Conservation (phyloP, 2,888 invertebrate species). For the Eupithecia tripunctaria region DNA sequence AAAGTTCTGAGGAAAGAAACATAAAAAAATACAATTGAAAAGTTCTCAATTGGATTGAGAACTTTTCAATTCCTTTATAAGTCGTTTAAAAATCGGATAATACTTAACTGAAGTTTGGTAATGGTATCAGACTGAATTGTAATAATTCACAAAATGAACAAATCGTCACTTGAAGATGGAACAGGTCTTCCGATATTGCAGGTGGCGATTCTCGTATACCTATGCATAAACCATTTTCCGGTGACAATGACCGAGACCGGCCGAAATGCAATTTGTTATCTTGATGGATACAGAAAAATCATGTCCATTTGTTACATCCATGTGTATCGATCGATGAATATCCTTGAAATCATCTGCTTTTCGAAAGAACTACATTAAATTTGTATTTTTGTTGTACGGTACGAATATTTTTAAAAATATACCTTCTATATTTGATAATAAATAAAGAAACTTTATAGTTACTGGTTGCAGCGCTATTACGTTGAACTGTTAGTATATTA, state of each 20-base stretch:
- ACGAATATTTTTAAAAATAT: background rate
- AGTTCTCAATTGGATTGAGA: too few relatives aligned
- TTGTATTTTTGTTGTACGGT: background rate
- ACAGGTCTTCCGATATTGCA: conserved; percentile 39
- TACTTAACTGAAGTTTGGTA: background rate
- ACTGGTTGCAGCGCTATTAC: background rate
- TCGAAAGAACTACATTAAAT: background rate
- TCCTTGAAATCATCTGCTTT: conserved; percentile 6
- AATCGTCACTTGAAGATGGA: conserved; percentile 26
- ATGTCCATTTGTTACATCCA: conserved; percentile 19
- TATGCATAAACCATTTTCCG: conserved; percentile 37
- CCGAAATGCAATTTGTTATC: conserved; percentile 42
- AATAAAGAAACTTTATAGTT: background rate
- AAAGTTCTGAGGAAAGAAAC: too few relatives aligned
- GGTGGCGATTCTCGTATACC: conserved; percentile 36
- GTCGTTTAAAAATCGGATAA: background rate
- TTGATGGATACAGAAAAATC: conserved; percentile 29
- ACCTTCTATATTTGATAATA: background rate
- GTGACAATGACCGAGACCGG: conserved; percentile 43
- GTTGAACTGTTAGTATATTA: background rate
- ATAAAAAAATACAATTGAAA: too few relatives aligned
- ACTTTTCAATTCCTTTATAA: too few relatives aligned
- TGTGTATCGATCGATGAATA: conserved; percentile 19
- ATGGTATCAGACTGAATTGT: background rate
- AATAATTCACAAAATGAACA: background rate